Conservation (phyloP, 2,113 vertebrate species). For the Orcinus orca region DNA sequence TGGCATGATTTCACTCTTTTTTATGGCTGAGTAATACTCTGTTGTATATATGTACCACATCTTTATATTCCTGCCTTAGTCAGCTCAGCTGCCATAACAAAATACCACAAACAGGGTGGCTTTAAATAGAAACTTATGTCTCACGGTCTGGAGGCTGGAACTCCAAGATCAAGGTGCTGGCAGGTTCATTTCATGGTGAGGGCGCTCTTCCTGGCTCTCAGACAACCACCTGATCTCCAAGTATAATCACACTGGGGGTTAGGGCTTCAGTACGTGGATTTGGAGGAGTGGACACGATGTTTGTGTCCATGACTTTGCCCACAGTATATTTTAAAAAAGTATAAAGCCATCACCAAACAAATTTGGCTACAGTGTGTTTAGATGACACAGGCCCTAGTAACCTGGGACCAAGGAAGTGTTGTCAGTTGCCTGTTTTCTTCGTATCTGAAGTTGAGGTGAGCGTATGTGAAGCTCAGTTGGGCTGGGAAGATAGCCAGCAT, state of each 20-base stretch:
- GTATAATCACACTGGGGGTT: background rate
- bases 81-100: background rate
- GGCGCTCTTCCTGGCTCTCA: background rate
- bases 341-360: background rate
- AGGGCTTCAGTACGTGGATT: background rate
- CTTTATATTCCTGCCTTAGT: background rate
- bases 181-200: background rate
- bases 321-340: background rate
- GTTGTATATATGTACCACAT: rapidly evolving
- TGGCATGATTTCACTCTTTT: background rate
- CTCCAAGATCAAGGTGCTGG: background rate
- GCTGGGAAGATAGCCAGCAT: background rate
- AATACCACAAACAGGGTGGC: background rate
- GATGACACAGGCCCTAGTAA: background rate
- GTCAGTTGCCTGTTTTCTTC: background rate
- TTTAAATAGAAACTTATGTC: background rate
- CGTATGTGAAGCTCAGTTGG: background rate
- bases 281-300: background rate
- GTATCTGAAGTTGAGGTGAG: background rate
- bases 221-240: background rate
- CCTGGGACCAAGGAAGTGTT: background rate
- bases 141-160: background rate
- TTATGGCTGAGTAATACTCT: background rate
- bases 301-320: background rate
- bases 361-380: background rate